Conservation (phyloP, 2,888 invertebrate species). For the Oeneis ivallda region DNA sequence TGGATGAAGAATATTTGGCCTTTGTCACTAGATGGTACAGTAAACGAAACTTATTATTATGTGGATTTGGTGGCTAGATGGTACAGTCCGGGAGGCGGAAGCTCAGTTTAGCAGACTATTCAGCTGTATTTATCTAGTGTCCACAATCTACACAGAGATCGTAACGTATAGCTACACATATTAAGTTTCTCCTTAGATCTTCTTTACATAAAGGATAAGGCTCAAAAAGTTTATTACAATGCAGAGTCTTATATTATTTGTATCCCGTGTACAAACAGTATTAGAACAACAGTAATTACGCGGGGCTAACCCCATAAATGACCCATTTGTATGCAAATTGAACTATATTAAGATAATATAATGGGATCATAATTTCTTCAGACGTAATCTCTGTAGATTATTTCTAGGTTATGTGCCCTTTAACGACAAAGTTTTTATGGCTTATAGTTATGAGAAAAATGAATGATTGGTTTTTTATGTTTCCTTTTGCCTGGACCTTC, state of each 20-base stretch:
- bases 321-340: constrained; percentile 73
- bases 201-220: neutral
- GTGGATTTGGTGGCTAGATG: neutral
- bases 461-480: neutral
- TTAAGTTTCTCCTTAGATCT: too few relatives aligned
- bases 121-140: too few relatives aligned
- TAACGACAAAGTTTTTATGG: neutral
- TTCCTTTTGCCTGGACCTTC: neutral
- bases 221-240: constrained; percentile 25
- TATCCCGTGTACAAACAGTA: constrained; percentile 36
- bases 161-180: too few relatives aligned
- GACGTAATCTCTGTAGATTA: constrained; percentile 35
- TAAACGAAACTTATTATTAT: too few relatives aligned
- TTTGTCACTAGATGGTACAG: too few relatives aligned
- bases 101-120: too few relatives aligned
- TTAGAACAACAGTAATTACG: constrained; percentile 66
- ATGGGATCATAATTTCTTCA: constrained; percentile 49
- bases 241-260: constrained; percentile 34
- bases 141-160: neutral
- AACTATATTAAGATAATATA: constrained; percentile 60
- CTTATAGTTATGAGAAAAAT: neutral
- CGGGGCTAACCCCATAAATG: constrained; percentile 60
- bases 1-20: too few relatives aligned
- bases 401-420: constrained; percentile 17
- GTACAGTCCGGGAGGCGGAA: too few relatives aligned